Evolutionary conservation across 2,888 invertebrate genomes (phyloP), one percentile per base, ranked within the genome.

Genomic region (Aleiodes alternator): DNA sequence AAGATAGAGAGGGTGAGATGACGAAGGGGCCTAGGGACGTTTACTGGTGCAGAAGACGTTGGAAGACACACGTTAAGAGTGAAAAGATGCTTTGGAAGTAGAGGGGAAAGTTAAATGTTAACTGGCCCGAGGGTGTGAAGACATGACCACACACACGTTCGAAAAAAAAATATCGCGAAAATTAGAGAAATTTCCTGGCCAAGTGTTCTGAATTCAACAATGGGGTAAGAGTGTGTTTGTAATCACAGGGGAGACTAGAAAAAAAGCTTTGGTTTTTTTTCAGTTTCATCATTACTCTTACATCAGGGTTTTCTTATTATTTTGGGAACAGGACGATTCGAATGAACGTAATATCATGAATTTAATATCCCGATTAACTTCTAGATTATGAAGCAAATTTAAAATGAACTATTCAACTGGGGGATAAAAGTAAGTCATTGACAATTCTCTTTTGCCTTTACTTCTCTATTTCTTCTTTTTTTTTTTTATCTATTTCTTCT

Each of bases 151-250:
- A 59, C 9, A 59, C 59, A 29, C 23, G 31, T n/a, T 53, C 23
- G 59, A 59, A 16, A 48, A 51, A 50, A 51, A 74, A 74, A 76
- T 74, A 71, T 48, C 71, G 70, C 7, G 57, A 66, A 66, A 74
- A 76, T 76, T 76, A 74, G 71, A 71, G n/a, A 70, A 76, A 74
- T 16, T 48, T 72, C 7, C 51, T 7, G 43, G 38, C n/a, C 31
- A 29, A 50, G 50, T 50, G 50, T 66, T 23, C 12, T 7, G 23
- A 1, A 50, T 23, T 50, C 16, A 66, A 48, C 50, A 6, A 11
- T 29, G 29, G 16, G 16, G 57, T 16, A 12, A 23, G 23, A 23
- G 16, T 14, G 57, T 73, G 72, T 69, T 76, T 76, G 55, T 0
- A n/a, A 55, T n/a, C 55, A 55, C 14, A 55, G 11, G 43, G 43